Base-by-base conservation (phyloP, 2,888 invertebrate species). In the Acanthopleura granulata region DNA sequence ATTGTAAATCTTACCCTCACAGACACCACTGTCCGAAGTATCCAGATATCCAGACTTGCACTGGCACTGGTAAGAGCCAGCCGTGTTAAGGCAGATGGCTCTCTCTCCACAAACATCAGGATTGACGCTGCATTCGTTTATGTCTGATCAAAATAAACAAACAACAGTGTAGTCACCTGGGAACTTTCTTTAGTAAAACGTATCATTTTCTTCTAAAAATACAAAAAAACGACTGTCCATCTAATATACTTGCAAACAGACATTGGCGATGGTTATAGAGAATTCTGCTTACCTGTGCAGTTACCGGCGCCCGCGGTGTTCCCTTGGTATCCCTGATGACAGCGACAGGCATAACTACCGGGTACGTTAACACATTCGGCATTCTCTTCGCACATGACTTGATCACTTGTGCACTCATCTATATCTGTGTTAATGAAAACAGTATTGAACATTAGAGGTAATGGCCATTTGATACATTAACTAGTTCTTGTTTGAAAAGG, bases 341-440 rank as follows among this genome's bases (percentile, higher is more conserved):
- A 57, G 57, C 22, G n/a, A 57, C 57, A 57, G 12, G 3, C 57
- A 57, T n/a, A 57, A n/a, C 57, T 22, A 3, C 57, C 57, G 4
- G 18, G n/a, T 57, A 3, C 3, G 57, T 57, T 57, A 22, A 57
- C 22, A 57, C 57, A 57, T 12, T 4, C 22, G 18, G 22, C 6
- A 57, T 18, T n/a, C 57, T 18, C n/a, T 18, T 12, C 57, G 12
- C 57, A 57, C 12, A 40, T 40, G 40, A 9, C 9, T 40, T 18
- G 57, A 57, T 57, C 12, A 57, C 12, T 57, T 22, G 22, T 57
- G 22, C 57, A 57, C 12, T 57, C 57, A 22, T 57, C 57, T 57
- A 57, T n/a, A 57, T 57, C 57, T 57, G 57, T 57, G 22, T n/a
- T n/a, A 57, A 57, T n/a, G 12, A 22, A 57, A 57, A 57, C n/a